A percentile compares a stretch with the other conserved stretches of the same genome.
These are phyloP conservation scores for Nylanderia fulva DNA, from an alignment of 1,140 invertebrate genomes.

Conservation along the genomic window DNA sequence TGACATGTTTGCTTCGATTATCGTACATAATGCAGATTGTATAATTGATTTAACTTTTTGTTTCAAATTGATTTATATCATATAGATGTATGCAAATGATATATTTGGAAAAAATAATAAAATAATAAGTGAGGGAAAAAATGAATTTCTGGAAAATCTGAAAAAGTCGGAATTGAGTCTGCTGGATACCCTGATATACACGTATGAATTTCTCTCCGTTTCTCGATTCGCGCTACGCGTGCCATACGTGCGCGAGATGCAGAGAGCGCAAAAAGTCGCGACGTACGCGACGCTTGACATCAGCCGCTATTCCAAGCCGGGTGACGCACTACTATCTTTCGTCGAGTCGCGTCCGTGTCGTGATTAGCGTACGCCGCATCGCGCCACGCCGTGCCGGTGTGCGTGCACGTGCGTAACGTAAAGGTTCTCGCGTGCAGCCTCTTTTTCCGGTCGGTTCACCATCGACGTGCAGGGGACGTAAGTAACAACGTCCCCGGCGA, in stretches of 20 bases:
- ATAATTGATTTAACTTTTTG: no score
- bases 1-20: no score
- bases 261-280: not conserved
- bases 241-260: constrained; percentile 12
- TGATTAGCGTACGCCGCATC: constrained; percentile 52
- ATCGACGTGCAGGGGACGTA: not conserved
- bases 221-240: not conserved
- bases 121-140: no score
- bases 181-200: no score
- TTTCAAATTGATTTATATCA: no score
- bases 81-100: no score
- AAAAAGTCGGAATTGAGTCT: no score
- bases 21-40: no score
- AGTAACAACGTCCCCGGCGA: not conserved
- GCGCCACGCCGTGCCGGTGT: no score
- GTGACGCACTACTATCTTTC: constrained; percentile 81
- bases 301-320: constrained; percentile 84
- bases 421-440: constrained; percentile 44
- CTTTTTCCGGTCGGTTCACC: constrained; percentile 52
- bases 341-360: constrained; percentile 38
- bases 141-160: no score
- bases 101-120: no score
- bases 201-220: not conserved
- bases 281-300: constrained; percentile 79
- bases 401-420: constrained; percentile 50